Conservation (phyloP, 2,888 invertebrate genomes). For the Hypomecis atomaria region DNA sequence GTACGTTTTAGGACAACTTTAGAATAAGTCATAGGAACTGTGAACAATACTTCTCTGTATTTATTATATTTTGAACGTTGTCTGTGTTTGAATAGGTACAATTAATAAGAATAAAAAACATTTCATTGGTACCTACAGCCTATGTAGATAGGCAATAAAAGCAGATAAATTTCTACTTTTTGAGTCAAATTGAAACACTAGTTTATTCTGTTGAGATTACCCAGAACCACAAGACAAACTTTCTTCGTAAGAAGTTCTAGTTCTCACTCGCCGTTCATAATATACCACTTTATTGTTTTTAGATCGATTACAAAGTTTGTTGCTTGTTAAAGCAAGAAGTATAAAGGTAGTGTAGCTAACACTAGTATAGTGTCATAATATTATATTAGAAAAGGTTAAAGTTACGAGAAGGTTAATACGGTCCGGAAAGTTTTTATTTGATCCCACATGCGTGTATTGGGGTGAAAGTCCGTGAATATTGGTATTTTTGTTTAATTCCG, state of each 20-base stretch:
- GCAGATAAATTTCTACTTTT: constrained; percentile 9
- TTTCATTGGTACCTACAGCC: not conserved
- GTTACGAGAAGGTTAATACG: constrained; percentile 20
- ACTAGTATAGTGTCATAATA: constrained; percentile 13
- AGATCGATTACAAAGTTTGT: constrained; percentile 32
- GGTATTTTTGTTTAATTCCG: constrained; percentile 17
- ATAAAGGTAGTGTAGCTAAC: not conserved
- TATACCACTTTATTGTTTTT: constrained; percentile 29
- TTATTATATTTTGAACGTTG: too few relatives aligned
- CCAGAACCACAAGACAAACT: constrained; percentile 42
- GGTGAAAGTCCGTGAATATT: constrained; percentile 22
- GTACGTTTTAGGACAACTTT: too few relatives aligned
- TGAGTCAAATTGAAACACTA: constrained; percentile 40
- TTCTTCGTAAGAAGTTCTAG: constrained; percentile 37
- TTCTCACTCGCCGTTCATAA: constrained; percentile 20
- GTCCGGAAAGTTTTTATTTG: constrained; percentile 26
- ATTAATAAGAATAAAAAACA: too few relatives aligned
- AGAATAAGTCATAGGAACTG: too few relatives aligned
- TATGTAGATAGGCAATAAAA: not conserved
- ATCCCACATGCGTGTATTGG: constrained; percentile 19
- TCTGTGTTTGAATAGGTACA: too few relatives aligned
- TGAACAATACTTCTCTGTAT: too few relatives aligned
- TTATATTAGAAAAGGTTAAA: constrained; percentile 11
- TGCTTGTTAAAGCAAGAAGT: constrained; percentile 7
- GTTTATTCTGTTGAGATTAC: constrained; percentile 45